Percentiles rank a stretch among this genome's conserved stretches.
Conservation (phyloP, 1,140 invertebrate genomes). For the roundworm (Caenorhabditis elegans) region DNA sequence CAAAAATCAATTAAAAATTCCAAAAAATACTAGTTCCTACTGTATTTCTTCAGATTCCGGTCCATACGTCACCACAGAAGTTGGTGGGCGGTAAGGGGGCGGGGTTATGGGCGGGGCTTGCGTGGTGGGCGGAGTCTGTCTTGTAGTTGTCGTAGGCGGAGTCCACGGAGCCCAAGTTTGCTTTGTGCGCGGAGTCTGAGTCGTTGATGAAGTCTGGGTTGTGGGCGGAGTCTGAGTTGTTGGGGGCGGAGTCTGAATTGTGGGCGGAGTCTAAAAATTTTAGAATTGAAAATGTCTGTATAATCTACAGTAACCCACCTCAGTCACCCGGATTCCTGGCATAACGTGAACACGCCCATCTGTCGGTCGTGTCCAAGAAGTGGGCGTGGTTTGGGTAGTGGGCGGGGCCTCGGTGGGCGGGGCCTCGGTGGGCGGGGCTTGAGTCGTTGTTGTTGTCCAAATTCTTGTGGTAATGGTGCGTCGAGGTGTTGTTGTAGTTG, state of each 20-base stretch:
- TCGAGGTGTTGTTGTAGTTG: neutral
- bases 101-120: too few relatives aligned
- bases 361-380: neutral
- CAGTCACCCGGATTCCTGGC: neutral
- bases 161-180: constrained; percentile 14
- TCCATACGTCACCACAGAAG: neutral
- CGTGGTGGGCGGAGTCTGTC: too few relatives aligned
- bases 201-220: neutral
- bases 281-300: too few relatives aligned
- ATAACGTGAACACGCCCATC: neutral
- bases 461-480: too few relatives aligned
- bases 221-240: neutral
- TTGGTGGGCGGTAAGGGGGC: neutral
- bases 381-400: neutral
- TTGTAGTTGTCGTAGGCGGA: neutral
- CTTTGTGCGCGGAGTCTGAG: neutral
- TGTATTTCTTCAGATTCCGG: neutral
- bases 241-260: neutral
- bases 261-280: neutral
- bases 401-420: neutral
- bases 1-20: too few relatives aligned
- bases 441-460: neutral
- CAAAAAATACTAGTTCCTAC: too few relatives aligned
- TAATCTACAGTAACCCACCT: neutral
- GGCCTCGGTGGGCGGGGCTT: neutral